Evolutionary conservation across 2,888 invertebrate genomes (phyloP), one percentile per base, ranked within the genome.

Genomic region (Diachrysia chrysitis): DNA sequence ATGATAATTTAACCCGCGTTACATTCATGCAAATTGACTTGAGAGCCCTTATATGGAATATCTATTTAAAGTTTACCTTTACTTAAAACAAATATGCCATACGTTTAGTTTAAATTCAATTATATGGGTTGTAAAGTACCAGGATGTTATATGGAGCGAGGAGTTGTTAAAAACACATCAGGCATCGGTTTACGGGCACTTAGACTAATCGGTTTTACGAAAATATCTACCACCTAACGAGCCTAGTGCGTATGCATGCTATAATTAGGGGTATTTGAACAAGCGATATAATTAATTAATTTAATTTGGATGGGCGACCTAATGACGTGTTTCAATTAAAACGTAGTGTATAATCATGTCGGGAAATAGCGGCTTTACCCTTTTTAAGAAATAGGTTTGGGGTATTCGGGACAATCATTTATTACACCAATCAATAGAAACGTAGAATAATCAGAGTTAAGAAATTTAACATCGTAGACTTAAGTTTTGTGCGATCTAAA

Each of bases 141-240:
- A 86, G 84, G 86, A 76, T 66, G 83, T 86, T 80, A 89, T 83
- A 71, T 62, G 78, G 76, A 81, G 61, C 62, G 81, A 81, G 69
- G 81, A 83, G 83, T 82, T 87, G 87, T 91, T 90, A 91, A 90
- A 91, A 91, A 87, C 86, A 79, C 87, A 91, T 91, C 88, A 91
- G 81, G 80, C 72, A 72, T 73, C 75, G 32, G 74, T 70, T 73
- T 71, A 72, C 64, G 62, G 69, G 81, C 84, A 87, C 83, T 87
- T 81, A 82, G 68, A 78, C 69, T 86, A 86, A 88, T 86, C 74
- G 78, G 78, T 68, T 73, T 79, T 80, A 74, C 66, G 73, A 69
- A 81, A 82, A 81, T 70, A 71, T 69, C 75, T 71, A 83, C 82
- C 69, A 70, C 78, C 71, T 90, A 85, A 88, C 83, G 80, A 86